These are phyloP conservation scores for Piaya cayana DNA, from an alignment of 2,113 vertebrate genomes.

Conservation along the genomic window DNA sequence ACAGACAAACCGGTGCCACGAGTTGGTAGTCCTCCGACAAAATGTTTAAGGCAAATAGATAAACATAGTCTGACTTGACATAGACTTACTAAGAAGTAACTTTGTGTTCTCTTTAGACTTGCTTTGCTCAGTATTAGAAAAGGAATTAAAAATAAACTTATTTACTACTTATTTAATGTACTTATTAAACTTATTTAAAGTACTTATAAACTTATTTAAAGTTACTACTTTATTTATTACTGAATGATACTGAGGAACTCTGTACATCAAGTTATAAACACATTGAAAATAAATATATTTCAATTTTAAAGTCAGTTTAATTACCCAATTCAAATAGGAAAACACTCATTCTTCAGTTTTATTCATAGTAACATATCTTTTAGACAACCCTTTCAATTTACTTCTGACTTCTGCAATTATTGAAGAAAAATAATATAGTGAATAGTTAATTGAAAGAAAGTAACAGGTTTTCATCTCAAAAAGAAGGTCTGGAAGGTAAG, in stretches of 20 bases:
- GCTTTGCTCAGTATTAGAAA: neutral
- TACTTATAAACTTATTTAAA: too few relatives aligned
- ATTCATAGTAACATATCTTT: neutral
- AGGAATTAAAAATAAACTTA: neutral
- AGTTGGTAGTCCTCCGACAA: too few relatives aligned
- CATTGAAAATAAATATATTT: neutral
- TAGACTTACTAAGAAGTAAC: neutral
- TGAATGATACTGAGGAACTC: neutral
- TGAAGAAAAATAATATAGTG: neutral
- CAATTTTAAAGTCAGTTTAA: rapidly evolving
- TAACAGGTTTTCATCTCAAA: neutral
- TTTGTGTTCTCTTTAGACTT: neutral
- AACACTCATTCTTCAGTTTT: neutral
- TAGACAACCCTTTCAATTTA: neutral
- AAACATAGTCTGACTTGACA: too few relatives aligned
- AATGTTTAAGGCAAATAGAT: too few relatives aligned
- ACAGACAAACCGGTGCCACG: too few relatives aligned
- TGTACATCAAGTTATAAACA: neutral
- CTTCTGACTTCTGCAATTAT: neutral
- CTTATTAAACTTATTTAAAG: too few relatives aligned
- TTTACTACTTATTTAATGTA: too few relatives aligned
- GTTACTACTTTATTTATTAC: too few relatives aligned
- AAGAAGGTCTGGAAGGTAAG: neutral
- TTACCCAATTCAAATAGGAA: neutral
- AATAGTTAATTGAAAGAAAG: neutral